These are phyloP conservation scores for Theristicus caerulescens DNA, from an alignment of 2,113 vertebrate species.

Conservation along the genomic window DNA sequence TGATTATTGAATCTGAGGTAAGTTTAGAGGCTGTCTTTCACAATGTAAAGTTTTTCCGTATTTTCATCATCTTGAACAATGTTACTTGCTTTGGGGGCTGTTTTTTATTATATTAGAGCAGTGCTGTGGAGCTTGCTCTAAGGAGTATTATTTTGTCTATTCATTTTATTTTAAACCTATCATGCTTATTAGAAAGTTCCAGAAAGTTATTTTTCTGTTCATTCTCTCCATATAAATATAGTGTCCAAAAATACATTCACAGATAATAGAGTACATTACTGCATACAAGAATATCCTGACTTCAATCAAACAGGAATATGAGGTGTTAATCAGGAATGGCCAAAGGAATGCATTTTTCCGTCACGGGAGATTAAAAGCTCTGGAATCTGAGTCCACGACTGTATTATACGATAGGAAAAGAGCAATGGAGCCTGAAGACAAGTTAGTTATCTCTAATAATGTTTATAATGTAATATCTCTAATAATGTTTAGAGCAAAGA, in stretches of 20 bases:
- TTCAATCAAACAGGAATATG: constrained; percentile 79
- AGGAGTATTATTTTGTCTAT: background rate
- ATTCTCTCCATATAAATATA: background rate
- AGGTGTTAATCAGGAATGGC: constrained; percentile 66
- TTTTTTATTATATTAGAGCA: background rate
- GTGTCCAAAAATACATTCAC: background rate
- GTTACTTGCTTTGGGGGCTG: background rate
- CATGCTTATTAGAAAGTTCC: background rate
- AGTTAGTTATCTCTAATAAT: constrained; percentile 54
- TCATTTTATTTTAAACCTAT: background rate
- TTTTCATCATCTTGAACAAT: background rate
- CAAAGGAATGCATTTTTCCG: constrained; percentile 35
- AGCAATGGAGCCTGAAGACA: constrained; percentile 68
- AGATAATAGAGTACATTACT: constrained; percentile 74
- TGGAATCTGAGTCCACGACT: constrained; percentile 48
- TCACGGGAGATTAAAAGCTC: constrained; percentile 55
- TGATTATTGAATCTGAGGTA: background rate
- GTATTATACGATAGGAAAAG: constrained; percentile 67
- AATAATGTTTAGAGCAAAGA: no score
- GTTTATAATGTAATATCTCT: background rate
- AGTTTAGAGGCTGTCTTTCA: background rate
- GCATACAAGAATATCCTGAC: constrained; percentile 76
- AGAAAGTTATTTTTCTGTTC: background rate
- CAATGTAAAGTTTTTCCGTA: no score
- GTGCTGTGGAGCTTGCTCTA: background rate